Conservation (phyloP, 37 sponge, comb jelly and placozoan genomes). For the Chondrilla cf. caribensis region DNA sequence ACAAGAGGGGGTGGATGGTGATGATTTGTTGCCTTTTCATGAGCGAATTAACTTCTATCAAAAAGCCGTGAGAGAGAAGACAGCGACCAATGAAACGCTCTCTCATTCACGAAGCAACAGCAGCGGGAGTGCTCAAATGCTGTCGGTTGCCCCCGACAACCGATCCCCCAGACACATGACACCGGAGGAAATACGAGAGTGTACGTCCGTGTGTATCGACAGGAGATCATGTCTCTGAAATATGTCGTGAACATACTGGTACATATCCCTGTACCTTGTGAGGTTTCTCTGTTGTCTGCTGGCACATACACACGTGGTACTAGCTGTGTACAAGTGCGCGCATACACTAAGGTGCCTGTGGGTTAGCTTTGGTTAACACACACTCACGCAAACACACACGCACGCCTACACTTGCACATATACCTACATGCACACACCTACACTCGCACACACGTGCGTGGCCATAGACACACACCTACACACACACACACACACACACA, state of each 20-base stretch:
- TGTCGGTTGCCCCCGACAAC: background rate
- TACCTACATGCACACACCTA: background rate
- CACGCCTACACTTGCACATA: too few relatives aligned
- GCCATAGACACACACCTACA: too few relatives aligned
- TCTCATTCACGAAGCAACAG: background rate
- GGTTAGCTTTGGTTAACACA: too few relatives aligned
- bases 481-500: background rate
- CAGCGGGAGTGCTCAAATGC: background rate
- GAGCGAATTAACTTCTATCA: slow-evolving; percentile 4
- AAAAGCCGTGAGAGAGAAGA: background rate
- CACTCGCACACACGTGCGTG: background rate
- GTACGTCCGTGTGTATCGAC: too few relatives aligned
- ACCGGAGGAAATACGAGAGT: background rate
- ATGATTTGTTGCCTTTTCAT: background rate
- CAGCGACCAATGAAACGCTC: background rate
- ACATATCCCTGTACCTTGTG: too few relatives aligned
- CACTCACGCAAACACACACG: background rate
- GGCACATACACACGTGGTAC: background rate
- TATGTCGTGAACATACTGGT: too few relatives aligned
- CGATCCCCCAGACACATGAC: background rate
- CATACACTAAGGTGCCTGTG: background rate
- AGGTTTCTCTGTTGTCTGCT: too few relatives aligned
- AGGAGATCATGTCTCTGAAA: too few relatives aligned
- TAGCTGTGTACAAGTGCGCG: background rate
- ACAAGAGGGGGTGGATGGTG: too few relatives aligned